phyloP scores from a whole-genome alignment of 2,888 invertebrate genomes.

The Himalopsyche japonica region DNA sequence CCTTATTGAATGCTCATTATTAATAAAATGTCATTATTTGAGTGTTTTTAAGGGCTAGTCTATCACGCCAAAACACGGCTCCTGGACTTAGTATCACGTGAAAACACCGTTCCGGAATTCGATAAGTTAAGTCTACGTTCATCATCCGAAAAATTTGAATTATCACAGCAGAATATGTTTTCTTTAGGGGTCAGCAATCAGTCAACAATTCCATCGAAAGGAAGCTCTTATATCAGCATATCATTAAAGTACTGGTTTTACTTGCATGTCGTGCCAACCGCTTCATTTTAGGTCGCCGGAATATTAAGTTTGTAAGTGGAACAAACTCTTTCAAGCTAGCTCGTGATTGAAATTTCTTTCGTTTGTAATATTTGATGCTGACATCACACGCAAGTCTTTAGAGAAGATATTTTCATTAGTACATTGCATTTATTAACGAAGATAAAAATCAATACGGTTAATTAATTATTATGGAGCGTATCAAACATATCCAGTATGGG shows the following conservation, averaged over 20 bases:
- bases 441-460: not conserved
- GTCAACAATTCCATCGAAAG: not conserved
- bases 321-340: not conserved
- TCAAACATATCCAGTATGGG: too few species aligned
- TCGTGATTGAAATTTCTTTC: not conserved
- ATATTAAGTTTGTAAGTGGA: not conserved
- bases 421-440: not conserved
- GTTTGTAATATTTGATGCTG: not conserved
- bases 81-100: too few species aligned
- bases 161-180: not conserved
- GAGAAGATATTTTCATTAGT: not conserved
- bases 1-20: too few species aligned
- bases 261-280: not conserved
- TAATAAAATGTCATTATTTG: too few species aligned
- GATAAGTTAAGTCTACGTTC: too few species aligned
- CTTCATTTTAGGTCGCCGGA: not conserved
- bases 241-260: not conserved
- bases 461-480: too few species aligned
- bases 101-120: too few species aligned
- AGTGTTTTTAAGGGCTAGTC: too few species aligned
- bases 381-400: not conserved
- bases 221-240: not conserved
- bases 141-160: too few species aligned
- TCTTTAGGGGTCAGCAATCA: not conserved
- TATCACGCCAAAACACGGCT: too few species aligned